Base-by-base conservation (phyloP, 2,113 vertebrate genomes). In the Caranx melampygus region DNA sequence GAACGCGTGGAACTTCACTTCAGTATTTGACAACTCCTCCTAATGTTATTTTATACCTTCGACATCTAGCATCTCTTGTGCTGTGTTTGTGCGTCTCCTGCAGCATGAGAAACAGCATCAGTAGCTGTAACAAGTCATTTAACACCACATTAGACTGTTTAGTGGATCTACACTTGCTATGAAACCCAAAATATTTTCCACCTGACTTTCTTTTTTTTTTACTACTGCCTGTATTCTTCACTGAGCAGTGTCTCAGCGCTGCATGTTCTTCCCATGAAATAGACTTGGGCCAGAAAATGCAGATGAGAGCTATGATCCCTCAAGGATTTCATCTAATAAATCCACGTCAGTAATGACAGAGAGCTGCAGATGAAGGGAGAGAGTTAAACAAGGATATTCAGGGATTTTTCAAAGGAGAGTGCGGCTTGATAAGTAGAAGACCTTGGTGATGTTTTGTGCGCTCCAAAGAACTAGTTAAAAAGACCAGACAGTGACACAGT, bases 321-420 rank as follows among this genome's bases (percentile, higher is more conserved):
- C 2, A 65, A 81, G 64, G 64, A 80, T 75, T 78, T 76, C 42
- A 57, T 89, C 49, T 35, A 75, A 88, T 82, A 83, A 83, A 86
- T 81, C 69, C 72, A 65, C 33, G 49, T 68, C 52, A 52, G 61
- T 58, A 13, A 78, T 73, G 71, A 51, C 37, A 54, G 52, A 34
- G 47, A 72, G 57, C 40, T 44, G 57, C 47, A 47, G 52, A 73
- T 60, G 69, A 63, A 73, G 40, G 6, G 9, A 1, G 20, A 66
- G 80, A 51, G 51, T 82, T 73, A 61, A 70, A 79, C 34, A 76
- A 60, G 69, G 63, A 74, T 85, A 55, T 79, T 58, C 15, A 2
- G 34, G 40, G 26, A 34, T 66, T 77, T 82, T 65, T 81, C 52
- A 64, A 31, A 74, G 52, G 54, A 64, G 58, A 11, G 55, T 20